Evolutionary conservation across 2,888 invertebrate species (phyloP).

Genomic region (Drosophila affinis): DNA sequence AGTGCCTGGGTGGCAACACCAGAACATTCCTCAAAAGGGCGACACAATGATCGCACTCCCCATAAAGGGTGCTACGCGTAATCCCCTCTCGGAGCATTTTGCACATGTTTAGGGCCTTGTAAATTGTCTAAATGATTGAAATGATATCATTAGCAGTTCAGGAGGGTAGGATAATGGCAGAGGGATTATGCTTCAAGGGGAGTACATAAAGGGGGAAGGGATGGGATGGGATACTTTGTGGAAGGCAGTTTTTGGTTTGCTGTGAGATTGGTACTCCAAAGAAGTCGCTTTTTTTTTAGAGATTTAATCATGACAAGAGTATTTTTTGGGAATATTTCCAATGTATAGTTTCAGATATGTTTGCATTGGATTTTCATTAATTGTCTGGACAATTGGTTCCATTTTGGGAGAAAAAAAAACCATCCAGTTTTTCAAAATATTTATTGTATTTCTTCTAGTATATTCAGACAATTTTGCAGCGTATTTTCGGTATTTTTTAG

Average conservation of each 20-base stretch:
- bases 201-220: neutral
- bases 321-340: neutral
- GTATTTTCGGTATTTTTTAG: no score
- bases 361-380: neutral
- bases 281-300: no score
- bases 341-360: neutral
- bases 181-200: neutral
- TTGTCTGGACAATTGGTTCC: no score
- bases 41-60: neutral
- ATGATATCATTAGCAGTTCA: conserved; percentile 51
- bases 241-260: neutral
- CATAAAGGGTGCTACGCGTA: neutral
- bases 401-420: neutral
- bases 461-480: no score
- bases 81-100: conserved; percentile 11
- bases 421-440: no score
- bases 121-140: conserved; percentile 65
- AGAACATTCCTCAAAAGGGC: conserved; percentile 22
- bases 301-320: no score
- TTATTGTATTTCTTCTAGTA: no score
- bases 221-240: neutral
- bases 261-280: neutral
- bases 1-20: conserved; percentile 70
- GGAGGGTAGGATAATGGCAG: conserved; percentile 28
- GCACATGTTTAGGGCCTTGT: conserved; percentile 54